phyloP scores from a whole-genome alignment of 2,113 vertebrate species.

The Microcebus lehilahytsara region DNA sequence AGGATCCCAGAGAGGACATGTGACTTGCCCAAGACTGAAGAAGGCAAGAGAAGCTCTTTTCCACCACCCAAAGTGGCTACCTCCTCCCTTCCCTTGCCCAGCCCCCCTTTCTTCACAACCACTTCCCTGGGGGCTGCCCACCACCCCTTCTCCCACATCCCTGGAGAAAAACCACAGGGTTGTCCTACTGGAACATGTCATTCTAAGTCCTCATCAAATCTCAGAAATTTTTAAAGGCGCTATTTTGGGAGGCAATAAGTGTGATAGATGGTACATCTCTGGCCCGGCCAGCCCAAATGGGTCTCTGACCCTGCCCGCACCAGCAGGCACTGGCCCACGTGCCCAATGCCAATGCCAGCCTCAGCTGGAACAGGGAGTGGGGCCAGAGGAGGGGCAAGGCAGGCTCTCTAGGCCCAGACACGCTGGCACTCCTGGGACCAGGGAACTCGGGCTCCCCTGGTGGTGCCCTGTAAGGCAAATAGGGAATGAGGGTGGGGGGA shows the following conservation, averaged over 20 bases:
- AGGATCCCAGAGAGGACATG: background rate
- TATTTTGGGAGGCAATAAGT: slow-evolving; percentile 50
- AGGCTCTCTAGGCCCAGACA: slow-evolving; percentile 56
- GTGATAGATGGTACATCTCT: background rate
- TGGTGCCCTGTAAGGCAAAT: background rate
- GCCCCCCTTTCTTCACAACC: background rate
- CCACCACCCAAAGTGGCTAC: background rate
- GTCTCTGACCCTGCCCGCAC: background rate
- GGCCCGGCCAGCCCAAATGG: background rate
- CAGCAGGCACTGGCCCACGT: background rate
- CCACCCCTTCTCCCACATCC: background rate
- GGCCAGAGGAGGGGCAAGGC: slow-evolving; percentile 49
- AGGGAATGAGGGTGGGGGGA: background rate
- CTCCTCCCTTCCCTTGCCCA: background rate
- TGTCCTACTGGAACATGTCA: background rate
- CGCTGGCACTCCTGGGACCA: slow-evolving; percentile 34
- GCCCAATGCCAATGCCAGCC: slow-evolving; percentile 33
- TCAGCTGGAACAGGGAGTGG: background rate
- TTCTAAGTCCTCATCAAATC: slow-evolving; percentile 45
- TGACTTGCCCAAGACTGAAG: background rate
- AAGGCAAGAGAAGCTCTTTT: background rate
- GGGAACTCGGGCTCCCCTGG: slow-evolving; percentile 43
- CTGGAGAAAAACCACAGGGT: slow-evolving; percentile 29
- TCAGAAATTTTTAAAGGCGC: slow-evolving; percentile 27
- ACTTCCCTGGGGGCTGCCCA: background rate